These are phyloP conservation scores for Chromobotia macracanthus DNA, from an alignment of 2,797 vertebrate genomes.

Conservation along the genomic window DNA sequence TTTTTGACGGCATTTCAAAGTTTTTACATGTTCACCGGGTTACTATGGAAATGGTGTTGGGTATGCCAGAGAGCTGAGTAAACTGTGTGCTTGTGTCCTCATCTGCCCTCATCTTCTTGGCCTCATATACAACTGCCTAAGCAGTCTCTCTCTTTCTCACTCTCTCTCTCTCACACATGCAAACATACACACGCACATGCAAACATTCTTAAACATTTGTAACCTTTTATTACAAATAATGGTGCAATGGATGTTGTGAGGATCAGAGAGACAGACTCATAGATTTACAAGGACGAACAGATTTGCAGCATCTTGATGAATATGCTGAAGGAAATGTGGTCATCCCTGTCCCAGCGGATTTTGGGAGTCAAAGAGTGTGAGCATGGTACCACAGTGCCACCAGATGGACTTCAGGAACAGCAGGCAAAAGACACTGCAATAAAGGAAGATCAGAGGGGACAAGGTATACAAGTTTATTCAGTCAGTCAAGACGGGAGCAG, in stretches of 20 bases:
- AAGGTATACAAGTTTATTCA: slow-evolving; percentile 51
- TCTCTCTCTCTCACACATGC: neutral
- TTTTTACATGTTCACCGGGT: slow-evolving; percentile 15
- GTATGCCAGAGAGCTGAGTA: slow-evolving; percentile 21
- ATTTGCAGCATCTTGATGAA: slow-evolving; percentile 50
- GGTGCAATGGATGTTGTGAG: slow-evolving; percentile 7
- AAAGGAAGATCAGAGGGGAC: slow-evolving; percentile 22
- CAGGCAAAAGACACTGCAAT: slow-evolving; percentile 63
- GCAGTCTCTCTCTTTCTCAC: neutral
- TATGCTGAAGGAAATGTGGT: slow-evolving; percentile 82
- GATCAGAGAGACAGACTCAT: neutral
- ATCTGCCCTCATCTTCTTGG: slow-evolving; percentile 42
- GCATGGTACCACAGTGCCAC: slow-evolving; percentile 46
- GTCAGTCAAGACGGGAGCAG: slow-evolving; percentile 40
- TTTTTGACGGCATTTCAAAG: neutral
- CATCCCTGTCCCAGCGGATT: slow-evolving; percentile 76
- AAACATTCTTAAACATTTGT: neutral
- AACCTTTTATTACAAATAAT: neutral
- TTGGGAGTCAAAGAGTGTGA: slow-evolving; percentile 64
- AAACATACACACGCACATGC: neutral
- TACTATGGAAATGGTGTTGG: slow-evolving; percentile 21
- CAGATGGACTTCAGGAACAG: slow-evolving; percentile 58
- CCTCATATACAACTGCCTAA: neutral
- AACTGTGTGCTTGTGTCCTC: slow-evolving; percentile 46
- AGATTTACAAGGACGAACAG: neutral